Evolutionary conservation across 2,888 invertebrate species (phyloP).

Genomic region (Athetis lepigone): DNA sequence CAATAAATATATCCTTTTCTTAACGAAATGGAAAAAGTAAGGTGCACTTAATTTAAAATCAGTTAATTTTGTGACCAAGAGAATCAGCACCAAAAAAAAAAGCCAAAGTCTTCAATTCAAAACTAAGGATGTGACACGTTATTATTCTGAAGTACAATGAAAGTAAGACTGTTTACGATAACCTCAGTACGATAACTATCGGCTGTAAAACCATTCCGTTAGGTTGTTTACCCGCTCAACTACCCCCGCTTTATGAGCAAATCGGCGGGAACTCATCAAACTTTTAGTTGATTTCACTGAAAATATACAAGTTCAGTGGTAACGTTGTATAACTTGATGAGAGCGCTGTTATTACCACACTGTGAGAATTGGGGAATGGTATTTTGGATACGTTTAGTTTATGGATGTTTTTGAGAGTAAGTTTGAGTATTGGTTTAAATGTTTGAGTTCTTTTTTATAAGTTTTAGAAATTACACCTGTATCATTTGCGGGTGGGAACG

Average conservation of each 20-base stretch:
- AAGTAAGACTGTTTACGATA: constrained; percentile 38
- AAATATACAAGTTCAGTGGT: constrained; percentile 28
- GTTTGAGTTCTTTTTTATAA: no score
- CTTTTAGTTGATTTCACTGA: constrained; percentile 50
- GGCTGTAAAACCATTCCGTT: constrained; percentile 62
- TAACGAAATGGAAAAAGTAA: no score
- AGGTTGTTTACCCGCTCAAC: constrained; percentile 59
- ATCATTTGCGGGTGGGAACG: no score
- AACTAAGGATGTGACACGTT: neutral
- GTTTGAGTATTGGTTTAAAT: no score
- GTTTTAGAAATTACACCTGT: no score
- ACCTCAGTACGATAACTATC: no score
- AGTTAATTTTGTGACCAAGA: no score
- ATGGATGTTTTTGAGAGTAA: neutral
- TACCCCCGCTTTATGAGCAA: constrained; percentile 46
- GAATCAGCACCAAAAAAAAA: no score
- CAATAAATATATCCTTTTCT: no score
- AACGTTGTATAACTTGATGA: constrained; percentile 23
- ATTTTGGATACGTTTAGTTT: neutral
- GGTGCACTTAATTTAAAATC: no score
- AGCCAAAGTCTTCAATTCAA: no score
- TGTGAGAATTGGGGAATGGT: neutral
- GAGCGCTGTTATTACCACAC: constrained; percentile 21
- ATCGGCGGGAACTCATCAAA: constrained; percentile 53
- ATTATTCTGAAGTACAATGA: neutral